A percentile compares a stretch with the other conserved stretches of the same genome.
Conservation (phyloP, 2,797 vertebrate species). For the Arctocebus calabarensis region DNA sequence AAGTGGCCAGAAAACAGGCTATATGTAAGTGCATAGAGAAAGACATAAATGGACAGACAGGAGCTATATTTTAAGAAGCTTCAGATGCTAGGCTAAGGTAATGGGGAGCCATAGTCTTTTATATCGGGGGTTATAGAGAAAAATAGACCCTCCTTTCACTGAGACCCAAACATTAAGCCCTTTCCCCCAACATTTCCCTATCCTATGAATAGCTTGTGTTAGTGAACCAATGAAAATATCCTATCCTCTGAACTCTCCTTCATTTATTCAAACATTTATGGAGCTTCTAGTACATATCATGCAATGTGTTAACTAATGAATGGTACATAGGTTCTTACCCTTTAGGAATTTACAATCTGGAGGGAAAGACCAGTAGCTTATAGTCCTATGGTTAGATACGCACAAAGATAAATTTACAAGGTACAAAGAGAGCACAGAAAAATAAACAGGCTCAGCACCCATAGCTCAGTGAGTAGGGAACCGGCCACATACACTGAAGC, state of each 20-base stretch:
- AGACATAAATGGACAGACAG: neutral
- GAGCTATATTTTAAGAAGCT: neutral
- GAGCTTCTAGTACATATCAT: neutral
- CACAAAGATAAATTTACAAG: neutral
- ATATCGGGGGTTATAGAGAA: neutral
- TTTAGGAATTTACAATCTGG: neutral
- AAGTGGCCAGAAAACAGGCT: neutral
- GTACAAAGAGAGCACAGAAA: neutral
- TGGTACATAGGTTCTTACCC: neutral
- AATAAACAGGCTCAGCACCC: neutral
- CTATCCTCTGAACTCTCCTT: neutral
- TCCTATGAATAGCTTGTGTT: neutral
- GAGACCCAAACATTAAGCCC: neutral
- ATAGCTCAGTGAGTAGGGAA: too few species aligned
- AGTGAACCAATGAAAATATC: neutral
- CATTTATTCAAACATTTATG: neutral
- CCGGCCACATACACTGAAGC: too few species aligned
- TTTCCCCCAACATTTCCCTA: neutral
- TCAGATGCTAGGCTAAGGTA: neutral
- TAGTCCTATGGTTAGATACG: neutral
- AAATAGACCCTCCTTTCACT: neutral
- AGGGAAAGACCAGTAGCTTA: neutral
- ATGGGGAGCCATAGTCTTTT: neutral
- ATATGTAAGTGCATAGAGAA: neutral
- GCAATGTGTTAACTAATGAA: neutral